Conservation (phyloP, 2,113 vertebrate genomes). For the Aldabrachelys gigantea region DNA sequence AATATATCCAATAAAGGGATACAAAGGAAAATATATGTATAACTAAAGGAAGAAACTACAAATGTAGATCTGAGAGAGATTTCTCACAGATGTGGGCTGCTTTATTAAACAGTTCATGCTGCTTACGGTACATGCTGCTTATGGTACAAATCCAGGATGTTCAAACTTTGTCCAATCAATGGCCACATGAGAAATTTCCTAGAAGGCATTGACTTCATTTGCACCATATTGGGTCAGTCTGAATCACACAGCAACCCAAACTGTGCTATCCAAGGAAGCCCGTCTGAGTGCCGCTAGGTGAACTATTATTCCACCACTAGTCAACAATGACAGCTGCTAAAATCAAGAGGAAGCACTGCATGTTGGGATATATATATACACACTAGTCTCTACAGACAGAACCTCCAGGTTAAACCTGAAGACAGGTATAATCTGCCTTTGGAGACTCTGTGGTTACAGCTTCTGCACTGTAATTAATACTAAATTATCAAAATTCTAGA, state of each 20-base stretch:
- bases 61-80: neutral
- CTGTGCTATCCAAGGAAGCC: neutral
- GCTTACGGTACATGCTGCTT: neutral
- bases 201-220: neutral
- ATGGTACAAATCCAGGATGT: neutral
- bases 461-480: neutral
- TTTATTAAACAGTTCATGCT: accelerated
- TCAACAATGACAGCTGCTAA: neutral
- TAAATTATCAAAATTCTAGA: neutral
- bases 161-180: neutral
- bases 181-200: neutral
- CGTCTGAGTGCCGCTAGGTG: neutral
- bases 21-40: neutral
- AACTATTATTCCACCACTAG: neutral
- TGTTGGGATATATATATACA: neutral
- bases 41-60: neutral
- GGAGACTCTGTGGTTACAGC: accelerated
- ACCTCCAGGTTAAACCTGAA: neutral
- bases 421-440: neutral
- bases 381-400: neutral
- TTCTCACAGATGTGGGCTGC: neutral
- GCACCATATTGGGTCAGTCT: neutral
- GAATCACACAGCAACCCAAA: neutral
- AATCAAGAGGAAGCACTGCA: neutral
- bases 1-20: neutral